Conservation (phyloP, 2,797 vertebrate species). For the Uromys caudimaculatus region DNA sequence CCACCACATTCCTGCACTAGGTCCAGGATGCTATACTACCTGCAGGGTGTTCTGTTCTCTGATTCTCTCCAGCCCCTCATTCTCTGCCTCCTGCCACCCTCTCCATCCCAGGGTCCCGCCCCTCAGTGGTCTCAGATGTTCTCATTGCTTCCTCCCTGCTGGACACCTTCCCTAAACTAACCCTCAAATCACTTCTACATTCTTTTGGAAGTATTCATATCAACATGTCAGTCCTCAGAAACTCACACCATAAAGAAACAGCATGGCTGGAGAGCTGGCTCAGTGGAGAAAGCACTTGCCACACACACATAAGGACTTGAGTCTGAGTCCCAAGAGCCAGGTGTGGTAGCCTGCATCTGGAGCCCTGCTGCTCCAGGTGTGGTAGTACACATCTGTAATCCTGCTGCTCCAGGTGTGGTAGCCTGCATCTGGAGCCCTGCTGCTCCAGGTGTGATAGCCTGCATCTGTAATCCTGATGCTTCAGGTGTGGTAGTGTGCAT, state of each 20-base stretch:
- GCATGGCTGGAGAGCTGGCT: neutral
- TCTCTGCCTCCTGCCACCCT: neutral
- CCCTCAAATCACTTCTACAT: neutral
- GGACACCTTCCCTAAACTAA: too few relatives aligned
- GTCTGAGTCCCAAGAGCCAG: neutral
- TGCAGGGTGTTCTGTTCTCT: neutral
- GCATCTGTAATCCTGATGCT: too few relatives aligned
- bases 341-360: neutral
- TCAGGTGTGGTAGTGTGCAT: too few relatives aligned
- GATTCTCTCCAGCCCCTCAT: neutral
- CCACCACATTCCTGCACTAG: accelerated
- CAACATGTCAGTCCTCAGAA: neutral
- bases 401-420: too few relatives aligned
- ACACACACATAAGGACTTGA: too few relatives aligned
- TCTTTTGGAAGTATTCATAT: neutral
- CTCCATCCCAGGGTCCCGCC: neutral
- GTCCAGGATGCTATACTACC: neutral
- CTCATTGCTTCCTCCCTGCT: neutral
- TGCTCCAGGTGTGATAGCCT: too few relatives aligned
- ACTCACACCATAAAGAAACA: neutral
- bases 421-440: too few relatives aligned
- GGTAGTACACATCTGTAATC: too few relatives aligned
- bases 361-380: neutral
- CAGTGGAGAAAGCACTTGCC: too few relatives aligned
- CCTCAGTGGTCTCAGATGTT: accelerated